Conservation (phyloP, 2,797 vertebrate species). For the Poliocrania exsul region DNA sequence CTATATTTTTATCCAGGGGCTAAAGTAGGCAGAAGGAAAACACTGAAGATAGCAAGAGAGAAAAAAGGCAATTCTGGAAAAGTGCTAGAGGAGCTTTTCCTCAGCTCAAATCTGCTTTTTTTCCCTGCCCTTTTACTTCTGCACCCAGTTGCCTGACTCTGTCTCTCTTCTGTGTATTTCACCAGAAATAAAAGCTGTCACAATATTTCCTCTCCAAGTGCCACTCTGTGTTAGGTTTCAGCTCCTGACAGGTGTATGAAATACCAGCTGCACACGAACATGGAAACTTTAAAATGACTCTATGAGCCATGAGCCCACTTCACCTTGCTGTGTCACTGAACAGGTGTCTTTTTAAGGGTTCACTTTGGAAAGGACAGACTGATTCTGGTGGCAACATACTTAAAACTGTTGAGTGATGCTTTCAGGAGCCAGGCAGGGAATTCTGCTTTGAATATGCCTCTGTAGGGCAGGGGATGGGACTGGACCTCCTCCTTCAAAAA, state of each 20-base stretch:
- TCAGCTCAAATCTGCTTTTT: neutral
- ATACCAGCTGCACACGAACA: accelerated
- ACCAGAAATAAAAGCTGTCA: slow-evolving; percentile 11
- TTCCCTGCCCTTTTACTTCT: neutral
- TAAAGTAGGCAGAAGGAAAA: neutral
- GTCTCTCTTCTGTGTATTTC: neutral
- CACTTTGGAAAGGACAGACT: neutral
- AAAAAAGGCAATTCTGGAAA: neutral
- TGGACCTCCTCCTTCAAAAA: neutral
- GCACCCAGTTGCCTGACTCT: neutral
- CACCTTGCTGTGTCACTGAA: accelerated
- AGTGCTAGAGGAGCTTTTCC: neutral
- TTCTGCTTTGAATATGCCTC: neutral
- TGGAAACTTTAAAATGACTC: neutral
- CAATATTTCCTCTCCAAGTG: slow-evolving; percentile 30
- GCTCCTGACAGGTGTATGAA: neutral
- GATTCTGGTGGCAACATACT: neutral
- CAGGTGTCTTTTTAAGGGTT: neutral
- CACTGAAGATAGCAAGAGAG: neutral
- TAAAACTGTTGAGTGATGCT: slow-evolving; percentile 3
- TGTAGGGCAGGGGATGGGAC: neutral
- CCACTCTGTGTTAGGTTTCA: neutral
- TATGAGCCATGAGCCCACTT: accelerated
- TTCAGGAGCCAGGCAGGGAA: neutral
- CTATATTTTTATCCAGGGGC: neutral